Conservation (phyloP, 2,113 vertebrate species). For the Sebastes fasciatus region DNA sequence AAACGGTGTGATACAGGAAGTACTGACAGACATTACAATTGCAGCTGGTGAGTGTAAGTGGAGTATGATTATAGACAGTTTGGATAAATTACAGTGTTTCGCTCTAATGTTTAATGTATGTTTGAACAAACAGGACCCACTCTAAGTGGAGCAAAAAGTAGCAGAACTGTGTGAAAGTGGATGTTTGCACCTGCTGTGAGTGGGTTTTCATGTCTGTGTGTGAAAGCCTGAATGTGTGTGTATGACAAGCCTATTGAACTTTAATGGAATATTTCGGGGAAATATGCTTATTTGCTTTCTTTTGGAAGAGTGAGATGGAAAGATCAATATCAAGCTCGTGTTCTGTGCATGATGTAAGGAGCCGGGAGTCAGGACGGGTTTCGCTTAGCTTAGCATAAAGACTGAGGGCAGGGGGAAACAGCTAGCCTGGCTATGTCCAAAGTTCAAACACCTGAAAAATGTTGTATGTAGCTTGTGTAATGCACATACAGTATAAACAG, state of each 20-base stretch:
- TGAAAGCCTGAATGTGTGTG: background rate
- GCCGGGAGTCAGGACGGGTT: no score
- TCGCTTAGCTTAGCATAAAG: no score
- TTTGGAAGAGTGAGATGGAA: background rate
- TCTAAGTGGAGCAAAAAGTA: background rate
- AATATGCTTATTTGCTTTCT: background rate
- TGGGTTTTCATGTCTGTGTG: background rate
- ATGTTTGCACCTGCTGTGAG: constrained; percentile 11
- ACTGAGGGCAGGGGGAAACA: no score
- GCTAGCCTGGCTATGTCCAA: no score
- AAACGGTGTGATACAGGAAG: constrained; percentile 48
- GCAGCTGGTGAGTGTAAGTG: constrained; percentile 43
- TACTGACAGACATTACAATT: constrained; percentile 34
- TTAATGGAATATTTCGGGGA: background rate
- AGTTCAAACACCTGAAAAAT: no score
- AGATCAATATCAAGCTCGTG: background rate
- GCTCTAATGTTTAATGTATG: constrained; percentile 33
- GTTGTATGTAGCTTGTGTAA: no score
- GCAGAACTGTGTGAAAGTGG: constrained; percentile 15
- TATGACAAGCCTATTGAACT: background rate
- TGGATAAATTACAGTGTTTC: constrained; percentile 49
- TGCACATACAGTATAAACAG: no score
- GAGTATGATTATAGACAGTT: constrained; percentile 46
- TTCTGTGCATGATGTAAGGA: background rate
- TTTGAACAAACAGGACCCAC: constrained; percentile 29